Conservation (phyloP, 2,888 invertebrate species). For the Cephus spinipes region DNA sequence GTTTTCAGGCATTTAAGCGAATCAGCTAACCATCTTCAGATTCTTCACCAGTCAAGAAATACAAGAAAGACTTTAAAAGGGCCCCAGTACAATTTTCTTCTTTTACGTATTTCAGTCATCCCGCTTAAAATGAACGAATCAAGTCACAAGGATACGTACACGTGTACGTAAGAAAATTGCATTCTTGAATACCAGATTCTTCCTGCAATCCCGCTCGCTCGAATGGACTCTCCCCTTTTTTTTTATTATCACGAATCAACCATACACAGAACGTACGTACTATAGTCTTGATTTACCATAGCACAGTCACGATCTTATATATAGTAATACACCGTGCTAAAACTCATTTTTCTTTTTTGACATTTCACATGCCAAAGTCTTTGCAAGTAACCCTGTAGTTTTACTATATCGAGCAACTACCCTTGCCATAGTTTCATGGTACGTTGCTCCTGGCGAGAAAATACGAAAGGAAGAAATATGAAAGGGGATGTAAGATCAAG, state of each 20-base stretch:
- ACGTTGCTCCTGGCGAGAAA: conserved; percentile 38
- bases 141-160: neutral
- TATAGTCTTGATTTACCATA: neutral
- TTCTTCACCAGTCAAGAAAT: neutral
- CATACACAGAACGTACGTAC: neutral
- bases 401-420: neutral
- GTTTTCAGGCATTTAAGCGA: neutral
- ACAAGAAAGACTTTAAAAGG: neutral
- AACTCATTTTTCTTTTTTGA: neutral
- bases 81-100: neutral
- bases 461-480: conserved; percentile 21
- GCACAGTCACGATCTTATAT: neutral
- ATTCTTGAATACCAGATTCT: neutral
- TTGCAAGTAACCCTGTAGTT: neutral
- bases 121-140: neutral
- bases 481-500: conserved; percentile 4
- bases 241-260: neutral
- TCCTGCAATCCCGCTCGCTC: neutral
- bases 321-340: neutral
- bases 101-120: neutral
- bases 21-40: neutral
- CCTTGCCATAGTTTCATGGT: conserved; percentile 41
- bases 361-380: neutral
- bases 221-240: neutral
- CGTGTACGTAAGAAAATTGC: neutral